Base-by-base conservation (phyloP, 2,113 vertebrate species). In the Megalops atlanticus region DNA sequence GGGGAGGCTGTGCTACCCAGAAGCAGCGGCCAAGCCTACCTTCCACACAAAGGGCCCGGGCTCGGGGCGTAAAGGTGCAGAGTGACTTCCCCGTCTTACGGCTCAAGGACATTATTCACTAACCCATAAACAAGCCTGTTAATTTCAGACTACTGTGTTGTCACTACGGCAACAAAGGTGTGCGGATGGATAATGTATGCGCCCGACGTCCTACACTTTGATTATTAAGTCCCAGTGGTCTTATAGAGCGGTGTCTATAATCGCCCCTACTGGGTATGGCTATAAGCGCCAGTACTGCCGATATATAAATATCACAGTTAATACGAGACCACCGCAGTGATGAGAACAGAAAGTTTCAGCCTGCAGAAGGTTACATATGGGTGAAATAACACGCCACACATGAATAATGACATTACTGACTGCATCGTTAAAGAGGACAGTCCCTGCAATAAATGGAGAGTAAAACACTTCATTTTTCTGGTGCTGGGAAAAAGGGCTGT, bases 221-320 rank as follows among this genome's bases (percentile, higher is more conserved):
- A 72, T 74, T 54, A 49, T 64, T 31, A 74, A 74, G 33, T 47
- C 43, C 79, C 39, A 2, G 4, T 36, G 33, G 38, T 18, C 69
- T 54, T 64, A 83, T 83, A 83, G 72, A 58, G 24, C 27, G 45
- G 24, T 24, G 43, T n/a, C 14, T 68, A 64, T 58, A 39, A 75
- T 73, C n/a, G 35, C 36, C n/a, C 75, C 75, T 49, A 12, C 3
- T 24, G 68, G 27, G 75, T 14, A 21, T 14, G 40, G 35, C 45
- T 71, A 47, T 78, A 77, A 82, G 78, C 11, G 18, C 31, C 40
- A 68, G 52, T 8, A 33, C 40, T 41, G 18, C n/a, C 35, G 40
- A 73, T 43, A 72, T 43, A 72, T 49, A 52, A 82, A 78, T 58
- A 58, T 21, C 36, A 43, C 43, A 40, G 58, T 70, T 43, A 76